These are phyloP conservation scores for Accipiter cooperii DNA, from an alignment of 2,113 vertebrate genomes.

Conservation along the genomic window DNA sequence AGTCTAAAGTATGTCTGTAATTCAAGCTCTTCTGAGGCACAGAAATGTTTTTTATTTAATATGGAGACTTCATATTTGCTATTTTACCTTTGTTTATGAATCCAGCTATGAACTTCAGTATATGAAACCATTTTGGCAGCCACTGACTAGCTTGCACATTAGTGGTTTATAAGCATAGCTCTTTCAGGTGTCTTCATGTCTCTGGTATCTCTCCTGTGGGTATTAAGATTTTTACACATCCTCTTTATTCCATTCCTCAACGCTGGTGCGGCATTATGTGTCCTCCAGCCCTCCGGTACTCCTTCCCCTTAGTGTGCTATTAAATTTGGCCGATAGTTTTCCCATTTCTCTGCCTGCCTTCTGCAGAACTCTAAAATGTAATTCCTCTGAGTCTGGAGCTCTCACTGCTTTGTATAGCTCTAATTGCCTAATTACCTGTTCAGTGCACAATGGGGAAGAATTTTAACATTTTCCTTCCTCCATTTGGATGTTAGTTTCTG, in stretches of 20 bases:
- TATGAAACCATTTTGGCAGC: neutral
- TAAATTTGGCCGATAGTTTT: neutral
- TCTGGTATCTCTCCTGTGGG: neutral
- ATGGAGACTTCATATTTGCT: neutral
- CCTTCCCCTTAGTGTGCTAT: neutral
- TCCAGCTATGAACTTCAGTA: neutral
- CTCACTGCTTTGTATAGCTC: neutral
- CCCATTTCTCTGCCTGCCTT: neutral
- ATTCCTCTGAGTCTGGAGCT: neutral
- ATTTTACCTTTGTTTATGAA: neutral
- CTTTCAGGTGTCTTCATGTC: neutral
- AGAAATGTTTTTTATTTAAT: neutral
- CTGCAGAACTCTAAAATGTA: neutral
- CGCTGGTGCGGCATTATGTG: neutral
- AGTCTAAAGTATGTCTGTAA: neutral
- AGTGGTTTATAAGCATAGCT: neutral
- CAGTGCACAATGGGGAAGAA: neutral
- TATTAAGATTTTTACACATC: neutral
- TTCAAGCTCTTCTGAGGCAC: neutral
- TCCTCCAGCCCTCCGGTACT: neutral
- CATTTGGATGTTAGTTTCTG: neutral
- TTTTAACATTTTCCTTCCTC: neutral
- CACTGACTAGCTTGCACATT: neutral
- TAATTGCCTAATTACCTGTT: conserved; percentile 15
- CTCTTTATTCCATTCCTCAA: neutral